Evolutionary conservation across 2,888 invertebrate genomes (phyloP), one percentile per base, ranked within the genome.

Genomic region (Agrochola lychnidis): DNA sequence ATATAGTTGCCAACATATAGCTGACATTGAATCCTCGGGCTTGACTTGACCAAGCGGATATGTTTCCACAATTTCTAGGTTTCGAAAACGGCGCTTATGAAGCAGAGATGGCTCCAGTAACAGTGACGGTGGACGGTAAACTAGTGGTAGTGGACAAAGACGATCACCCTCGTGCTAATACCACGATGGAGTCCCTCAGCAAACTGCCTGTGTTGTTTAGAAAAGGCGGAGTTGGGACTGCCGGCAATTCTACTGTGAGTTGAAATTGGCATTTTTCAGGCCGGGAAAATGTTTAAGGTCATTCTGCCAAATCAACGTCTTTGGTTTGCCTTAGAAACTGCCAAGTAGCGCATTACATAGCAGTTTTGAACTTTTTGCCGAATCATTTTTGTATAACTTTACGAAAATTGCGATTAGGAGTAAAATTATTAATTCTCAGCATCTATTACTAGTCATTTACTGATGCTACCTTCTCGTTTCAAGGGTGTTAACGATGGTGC

Each of bases 401-500:
- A 30, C 10, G 22, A 30, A 64, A 19, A 45, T 51, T 64, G 4
- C 19, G 12, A 36, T 48, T 48, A 12, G 12, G 16, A 70, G 36
- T 7, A 64, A 36, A 51, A 36, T 2, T 45, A 70, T 19, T 4
- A 14, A 45, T 36, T 63, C 16, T 4, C n/a, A 30, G 16, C 4
- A 30, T 30, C 10, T 16, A 30, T 5, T 45, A 22, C 4, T 63
- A 7, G n/a, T 36, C 7, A 22, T 51, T 30, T 42, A 9, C 10
- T n/a, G 22, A 45, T 22, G 69, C 10, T 30, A 19, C 14, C 42
- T 30, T 40, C 5, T 69, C 12, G 14, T 67, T 59, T 64, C 16
- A 91, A 99, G 98, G 99, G 99, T 76, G 98, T 99, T 82, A 98
- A 98, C 93, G 99, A 99, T 95, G 99, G 99, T 45, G 99, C 99